Percentiles rank a stretch among this genome's conserved stretches.
These are phyloP conservation scores for Zaprionus capensis DNA, from an alignment of 1,140 invertebrate genomes.

Conservation along the genomic window DNA sequence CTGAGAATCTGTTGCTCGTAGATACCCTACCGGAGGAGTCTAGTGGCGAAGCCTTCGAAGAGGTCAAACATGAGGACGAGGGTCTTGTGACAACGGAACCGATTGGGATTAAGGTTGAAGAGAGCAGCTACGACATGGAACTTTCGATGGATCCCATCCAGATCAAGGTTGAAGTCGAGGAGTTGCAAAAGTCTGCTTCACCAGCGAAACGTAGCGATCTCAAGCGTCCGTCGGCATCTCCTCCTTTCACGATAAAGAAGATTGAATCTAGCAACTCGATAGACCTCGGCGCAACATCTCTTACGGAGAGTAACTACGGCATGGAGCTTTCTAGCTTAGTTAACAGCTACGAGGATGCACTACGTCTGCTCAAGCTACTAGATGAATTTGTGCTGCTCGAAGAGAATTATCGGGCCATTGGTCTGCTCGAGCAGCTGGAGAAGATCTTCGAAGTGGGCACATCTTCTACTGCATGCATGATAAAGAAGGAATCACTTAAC, in stretches of 20 bases:
- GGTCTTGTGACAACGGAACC: slow-evolving; percentile 62
- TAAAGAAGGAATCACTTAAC: slow-evolving; percentile 58
- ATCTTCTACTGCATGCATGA: slow-evolving; percentile 35
- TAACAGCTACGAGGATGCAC: slow-evolving; percentile 66
- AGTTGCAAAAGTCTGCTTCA: slow-evolving; percentile 5
- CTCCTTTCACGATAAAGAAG: slow-evolving; percentile 59
- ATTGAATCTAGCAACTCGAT: slow-evolving; percentile 44
- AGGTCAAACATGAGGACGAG: slow-evolving; percentile 54
- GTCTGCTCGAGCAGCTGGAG: slow-evolving; percentile 71
- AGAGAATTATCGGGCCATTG: slow-evolving; percentile 79
- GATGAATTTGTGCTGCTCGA: slow-evolving; percentile 76
- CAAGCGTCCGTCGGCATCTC: slow-evolving; percentile 2
- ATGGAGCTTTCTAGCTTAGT: slow-evolving; percentile 57
- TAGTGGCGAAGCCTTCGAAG: background rate
- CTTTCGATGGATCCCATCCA: slow-evolving; percentile 23
- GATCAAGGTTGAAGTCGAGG: slow-evolving; percentile 64
- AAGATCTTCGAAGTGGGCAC: slow-evolving; percentile 59
- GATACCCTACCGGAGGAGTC: slow-evolving; percentile 15
- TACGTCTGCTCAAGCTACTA: slow-evolving; percentile 70
- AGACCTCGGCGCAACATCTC: slow-evolving; percentile 43
- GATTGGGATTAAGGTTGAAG: slow-evolving; percentile 6
- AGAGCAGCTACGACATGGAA: no score
- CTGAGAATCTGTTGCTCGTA: slow-evolving; percentile 7
- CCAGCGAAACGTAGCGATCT: slow-evolving; percentile 15
- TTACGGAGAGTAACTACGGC: slow-evolving; percentile 55